Evolutionary conservation across 2,797 vertebrate species (phyloP).

Genomic region (Hafferia zeledoni): DNA sequence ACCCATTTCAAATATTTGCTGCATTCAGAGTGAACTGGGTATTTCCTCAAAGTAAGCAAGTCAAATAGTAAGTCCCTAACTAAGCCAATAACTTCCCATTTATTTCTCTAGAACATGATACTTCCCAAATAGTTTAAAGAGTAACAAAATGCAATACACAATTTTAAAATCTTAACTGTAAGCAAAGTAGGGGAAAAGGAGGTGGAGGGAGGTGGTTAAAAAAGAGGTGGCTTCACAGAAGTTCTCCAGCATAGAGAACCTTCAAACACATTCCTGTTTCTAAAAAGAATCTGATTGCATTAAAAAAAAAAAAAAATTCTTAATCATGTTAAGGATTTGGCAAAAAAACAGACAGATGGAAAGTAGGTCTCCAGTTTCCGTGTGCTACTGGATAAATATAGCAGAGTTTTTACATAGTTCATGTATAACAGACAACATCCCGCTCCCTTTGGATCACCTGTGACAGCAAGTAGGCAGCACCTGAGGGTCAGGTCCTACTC

Average conservation of each 20-base stretch:
- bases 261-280: slow-evolving; percentile 5
- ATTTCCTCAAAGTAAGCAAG: slow-evolving; percentile 58
- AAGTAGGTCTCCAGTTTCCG: background rate
- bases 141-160: background rate
- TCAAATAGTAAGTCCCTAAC: slow-evolving; percentile 30
- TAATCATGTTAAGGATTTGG: background rate
- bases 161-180: background rate
- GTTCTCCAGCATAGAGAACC: background rate
- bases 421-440: background rate
- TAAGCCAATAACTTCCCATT: slow-evolving; percentile 36
- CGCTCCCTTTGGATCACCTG: background rate
- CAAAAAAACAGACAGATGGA: background rate
- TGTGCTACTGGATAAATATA: background rate
- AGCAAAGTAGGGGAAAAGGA: background rate
- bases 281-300: slow-evolving; percentile 22
- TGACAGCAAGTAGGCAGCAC: background rate
- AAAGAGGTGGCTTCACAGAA: background rate
- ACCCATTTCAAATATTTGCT: slow-evolving; percentile 55
- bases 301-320: background rate
- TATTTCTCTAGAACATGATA: slow-evolving; percentile 26
- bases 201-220: too few species aligned
- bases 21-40: slow-evolving; percentile 13
- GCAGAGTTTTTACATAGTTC: background rate
- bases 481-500: background rate
- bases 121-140: slow-evolving; percentile 5